phyloP scores from a whole-genome alignment of 2,888 invertebrate species.

The Cantharis lateralis region DNA sequence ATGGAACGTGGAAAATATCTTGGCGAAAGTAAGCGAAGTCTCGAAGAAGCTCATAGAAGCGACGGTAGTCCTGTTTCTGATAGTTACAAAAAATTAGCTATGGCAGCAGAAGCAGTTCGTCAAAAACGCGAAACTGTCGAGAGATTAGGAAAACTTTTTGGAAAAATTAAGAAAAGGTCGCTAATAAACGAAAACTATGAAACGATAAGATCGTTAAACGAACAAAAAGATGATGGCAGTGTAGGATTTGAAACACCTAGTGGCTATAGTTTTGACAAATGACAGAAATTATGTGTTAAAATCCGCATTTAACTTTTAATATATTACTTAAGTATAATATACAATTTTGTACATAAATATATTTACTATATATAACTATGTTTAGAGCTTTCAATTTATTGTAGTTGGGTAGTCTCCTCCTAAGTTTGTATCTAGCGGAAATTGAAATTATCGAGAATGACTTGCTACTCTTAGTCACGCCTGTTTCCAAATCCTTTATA shows the following conservation, averaged over 20 bases:
- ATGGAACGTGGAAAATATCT: not conserved
- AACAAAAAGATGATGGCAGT: conserved; percentile 18
- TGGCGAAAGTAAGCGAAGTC: not conserved
- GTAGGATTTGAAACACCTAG: conserved; percentile 44
- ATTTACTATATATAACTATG: not conserved
- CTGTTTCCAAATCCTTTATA: conserved; percentile 37
- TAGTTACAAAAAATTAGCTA: conserved; percentile 44
- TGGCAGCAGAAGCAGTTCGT: conserved; percentile 41
- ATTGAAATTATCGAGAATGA: conserved; percentile 32
- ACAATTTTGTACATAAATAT: not conserved
- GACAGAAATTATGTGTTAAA: not conserved
- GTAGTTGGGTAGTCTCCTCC: not conserved
- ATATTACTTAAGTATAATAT: not conserved
- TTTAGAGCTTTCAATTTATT: not conserved
- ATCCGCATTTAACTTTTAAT: not conserved
- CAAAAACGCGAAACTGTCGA: conserved; percentile 44
- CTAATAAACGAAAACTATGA: conserved; percentile 13
- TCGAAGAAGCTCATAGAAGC: not conserved
- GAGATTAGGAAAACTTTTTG: conserved; percentile 44
- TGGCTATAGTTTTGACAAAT: conserved; percentile 40
- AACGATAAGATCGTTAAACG: not conserved
- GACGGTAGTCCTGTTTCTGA: conserved; percentile 29
- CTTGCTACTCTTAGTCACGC: conserved; percentile 35
- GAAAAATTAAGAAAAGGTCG: conserved; percentile 13
- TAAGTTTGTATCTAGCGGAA: conserved; percentile 1